These are phyloP conservation scores for Tolmerus cingulatus DNA, from an alignment of 2,888 invertebrate genomes.

Conservation along the genomic window DNA sequence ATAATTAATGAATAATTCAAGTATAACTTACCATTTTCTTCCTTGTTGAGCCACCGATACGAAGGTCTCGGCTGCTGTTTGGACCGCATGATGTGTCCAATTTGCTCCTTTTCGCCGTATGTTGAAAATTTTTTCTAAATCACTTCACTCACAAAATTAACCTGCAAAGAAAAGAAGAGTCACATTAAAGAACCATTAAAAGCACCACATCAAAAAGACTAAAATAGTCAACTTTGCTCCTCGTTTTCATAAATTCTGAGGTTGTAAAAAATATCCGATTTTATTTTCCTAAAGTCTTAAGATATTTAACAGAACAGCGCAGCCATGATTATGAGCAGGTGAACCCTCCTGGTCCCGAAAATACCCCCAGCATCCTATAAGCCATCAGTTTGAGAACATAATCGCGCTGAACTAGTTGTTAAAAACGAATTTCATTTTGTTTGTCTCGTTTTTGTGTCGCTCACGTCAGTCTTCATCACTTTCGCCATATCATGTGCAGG, in stretches of 20 bases:
- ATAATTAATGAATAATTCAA: neutral
- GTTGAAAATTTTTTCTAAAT: constrained; percentile 19
- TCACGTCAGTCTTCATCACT: constrained; percentile 40
- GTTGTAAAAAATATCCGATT: neutral
- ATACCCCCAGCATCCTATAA: neutral
- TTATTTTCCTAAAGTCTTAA: neutral
- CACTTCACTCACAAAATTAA: constrained; percentile 5
- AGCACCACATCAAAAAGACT: neutral
- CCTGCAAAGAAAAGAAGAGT: constrained; percentile 29
- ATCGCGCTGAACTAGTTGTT: neutral
- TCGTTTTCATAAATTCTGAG: neutral
- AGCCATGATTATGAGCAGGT: neutral
- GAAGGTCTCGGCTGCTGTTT: constrained; percentile 76
- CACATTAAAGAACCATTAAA: neutral
- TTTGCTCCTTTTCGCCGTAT: constrained; percentile 55
- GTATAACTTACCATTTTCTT: constrained; percentile 69
- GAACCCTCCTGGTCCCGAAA: neutral
- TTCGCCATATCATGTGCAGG: constrained; percentile 24
- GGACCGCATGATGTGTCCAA: constrained; percentile 70
- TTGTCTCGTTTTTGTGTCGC: neutral
- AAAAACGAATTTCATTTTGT: neutral
- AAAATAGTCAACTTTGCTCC: neutral
- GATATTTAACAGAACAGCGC: neutral
- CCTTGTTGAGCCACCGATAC: constrained; percentile 72
- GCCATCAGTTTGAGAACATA: neutral